phyloP scores from a whole-genome alignment of 1,140 invertebrate species.

The Wiebesia pumilae region DNA sequence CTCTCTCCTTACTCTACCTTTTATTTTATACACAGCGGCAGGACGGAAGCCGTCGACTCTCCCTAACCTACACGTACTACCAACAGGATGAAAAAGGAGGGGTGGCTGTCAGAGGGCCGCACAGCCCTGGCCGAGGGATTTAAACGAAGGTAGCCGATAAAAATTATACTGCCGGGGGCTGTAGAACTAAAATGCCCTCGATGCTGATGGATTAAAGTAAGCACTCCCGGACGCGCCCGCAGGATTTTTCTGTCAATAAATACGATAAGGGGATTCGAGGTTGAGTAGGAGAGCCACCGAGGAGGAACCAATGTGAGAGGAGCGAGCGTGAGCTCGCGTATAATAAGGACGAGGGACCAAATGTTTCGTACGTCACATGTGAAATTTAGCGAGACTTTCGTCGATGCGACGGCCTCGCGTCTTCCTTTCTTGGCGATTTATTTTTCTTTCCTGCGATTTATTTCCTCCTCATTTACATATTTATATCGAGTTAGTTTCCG shows the following conservation, averaged over 20 bases:
- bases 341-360: conserved; percentile 24
- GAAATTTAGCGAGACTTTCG: neutral
- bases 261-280: neutral
- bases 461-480: neutral
- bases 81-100: too few relatives aligned
- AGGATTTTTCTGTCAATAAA: conserved; percentile 37
- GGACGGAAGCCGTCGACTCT: too few relatives aligned
- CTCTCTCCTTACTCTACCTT: too few relatives aligned
- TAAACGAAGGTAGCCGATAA: too few relatives aligned
- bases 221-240: conserved; percentile 20
- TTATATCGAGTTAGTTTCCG: neutral
- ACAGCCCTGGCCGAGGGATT: too few relatives aligned
- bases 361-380: neutral
- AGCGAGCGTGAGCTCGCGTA: conserved; percentile 16
- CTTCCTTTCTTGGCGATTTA: neutral
- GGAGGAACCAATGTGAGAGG: neutral
- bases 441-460: neutral
- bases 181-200: neutral
- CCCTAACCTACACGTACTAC: too few relatives aligned
- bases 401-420: too few relatives aligned
- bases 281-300: neutral
- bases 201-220: conserved; percentile 44
- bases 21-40: too few relatives aligned
- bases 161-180: too few relatives aligned
- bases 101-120: too few relatives aligned